Evolutionary conservation across 35 echinoderm and acorn worm species (phyloP).

Genomic region (Lytechinus pictus): DNA sequence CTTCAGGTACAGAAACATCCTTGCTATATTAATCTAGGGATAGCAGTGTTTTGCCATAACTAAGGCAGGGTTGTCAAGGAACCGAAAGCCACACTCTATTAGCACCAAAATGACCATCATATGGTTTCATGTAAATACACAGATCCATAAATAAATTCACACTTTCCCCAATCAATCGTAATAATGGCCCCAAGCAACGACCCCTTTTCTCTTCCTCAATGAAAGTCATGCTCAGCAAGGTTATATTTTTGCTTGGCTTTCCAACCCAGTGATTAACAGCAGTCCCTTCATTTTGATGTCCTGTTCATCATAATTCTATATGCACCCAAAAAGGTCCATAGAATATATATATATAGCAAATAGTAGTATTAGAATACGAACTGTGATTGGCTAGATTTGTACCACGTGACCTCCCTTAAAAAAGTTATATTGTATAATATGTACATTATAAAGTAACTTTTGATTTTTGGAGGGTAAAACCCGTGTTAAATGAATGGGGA

Average conservation of each 20-base stretch:
- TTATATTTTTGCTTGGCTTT: background rate
- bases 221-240: background rate
- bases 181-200: background rate
- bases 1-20: too few relatives aligned
- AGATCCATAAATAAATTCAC: background rate
- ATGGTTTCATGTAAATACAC: background rate
- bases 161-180: background rate
- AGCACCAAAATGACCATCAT: background rate
- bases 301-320: background rate
- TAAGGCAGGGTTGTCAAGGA: background rate
- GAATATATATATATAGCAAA: too few relatives aligned
- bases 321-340: background rate
- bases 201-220: background rate
- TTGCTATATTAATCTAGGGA: too few relatives aligned
- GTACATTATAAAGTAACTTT: too few relatives aligned
- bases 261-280: background rate
- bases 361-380: too few relatives aligned
- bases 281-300: background rate
- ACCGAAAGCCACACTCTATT: background rate
- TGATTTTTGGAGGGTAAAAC: too few relatives aligned
- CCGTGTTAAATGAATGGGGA: too few relatives aligned
- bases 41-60: background rate
- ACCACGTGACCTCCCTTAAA: too few relatives aligned
- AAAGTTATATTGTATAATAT: too few relatives aligned
- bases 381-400: too few relatives aligned